Evolutionary conservation across 1,140 invertebrate species (phyloP), one percentile per base, ranked within the genome.

Genomic region (Calosoma granatense): DNA sequence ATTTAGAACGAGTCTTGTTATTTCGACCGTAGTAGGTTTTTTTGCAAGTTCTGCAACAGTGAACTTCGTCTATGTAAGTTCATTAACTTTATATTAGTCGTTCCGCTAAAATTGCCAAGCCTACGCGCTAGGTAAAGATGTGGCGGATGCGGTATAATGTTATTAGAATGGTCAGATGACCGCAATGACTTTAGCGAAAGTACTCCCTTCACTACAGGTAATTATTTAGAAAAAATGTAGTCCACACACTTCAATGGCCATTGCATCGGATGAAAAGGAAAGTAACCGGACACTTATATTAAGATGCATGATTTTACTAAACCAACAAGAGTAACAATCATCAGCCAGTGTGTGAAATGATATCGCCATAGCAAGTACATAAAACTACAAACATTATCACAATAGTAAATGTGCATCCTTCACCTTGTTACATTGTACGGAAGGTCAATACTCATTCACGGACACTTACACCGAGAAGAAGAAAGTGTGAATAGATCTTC

Each of bases 31-130:
- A n/a, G n/a, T n/a, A n/a, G n/a, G 4, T 47, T 47, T 47, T 47
- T 47, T 17, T 47, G 41, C 41, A 47, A 47, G 41, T 47, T 47
- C 41, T 47, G 41, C 41, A 47, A 47, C 41, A 17, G 9, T 47
- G 41, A 47, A 47, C 41, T 47, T 47, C 9, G 17, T 47, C 41
- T 47, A 4, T 47, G 4, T 47, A 47, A 47, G 41, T 47, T 47
- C 41, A 47, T 47, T 47, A 47, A 47, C 41, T 47, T 47, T 9
- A 17, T 47, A 47, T 17, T 47, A 47, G 4, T 17, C 15, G 41
- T 47, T 47, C 41, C 14, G 17, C 9, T 47, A 4, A 12, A 17
- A 47, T 47, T 47, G 17, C 15, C 9, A 9, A 4, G 9, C 9
- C 17, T 3, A 47, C 6, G 6, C 15, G 6, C 9, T 17, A 3